Base-by-base conservation (phyloP, 2,888 invertebrate species). In the Dryocosmus kuriphilus region DNA sequence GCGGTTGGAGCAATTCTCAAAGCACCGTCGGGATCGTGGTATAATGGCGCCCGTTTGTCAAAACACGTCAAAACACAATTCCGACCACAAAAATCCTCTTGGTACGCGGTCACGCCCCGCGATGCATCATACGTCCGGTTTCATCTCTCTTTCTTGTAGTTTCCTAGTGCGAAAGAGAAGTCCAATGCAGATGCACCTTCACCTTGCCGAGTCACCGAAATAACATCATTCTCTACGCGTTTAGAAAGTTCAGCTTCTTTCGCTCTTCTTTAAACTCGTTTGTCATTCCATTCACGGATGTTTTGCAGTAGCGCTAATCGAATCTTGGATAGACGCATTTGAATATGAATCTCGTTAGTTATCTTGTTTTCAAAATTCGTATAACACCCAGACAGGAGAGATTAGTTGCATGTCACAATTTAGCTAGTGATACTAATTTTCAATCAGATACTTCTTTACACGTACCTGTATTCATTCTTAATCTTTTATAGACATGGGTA, bases 1-100 rank as follows among this genome's bases (percentile, higher is more conserved):
- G 77, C 86, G 79, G 87, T 85, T 83, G 86, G 87, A 79, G 81
- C 79, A 77, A 80, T 79, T 76, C 81, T 80, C 77, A 81, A 81
- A 86, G 84, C 83, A 81, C 80, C 85, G 84, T 84, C 81, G 81
- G 87, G 77, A 79, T 82, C 79, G 81, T 80, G 82, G 83, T 86
- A 88, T 90, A 91, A 91, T 91, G 88, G 90, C 89, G 89, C 86
- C 88, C 89, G 90, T 90, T 91, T 90, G 91, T 91, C 91, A 91
- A 91, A 91, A 91, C 91, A 91, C 89, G 90, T 91, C 91, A 91
- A 90, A 91, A 91, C 90, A 91, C 86, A 84, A 88, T 88, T 84
- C 87, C 82, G 81, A 84, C 85, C 84, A 88, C 89, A 87, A 88
- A 79, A 88, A 88, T 87, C 87, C 87, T 84, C 77, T 78, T 77